Conservation (phyloP, 1,140 invertebrate species). For the Camponotus vicinus region DNA sequence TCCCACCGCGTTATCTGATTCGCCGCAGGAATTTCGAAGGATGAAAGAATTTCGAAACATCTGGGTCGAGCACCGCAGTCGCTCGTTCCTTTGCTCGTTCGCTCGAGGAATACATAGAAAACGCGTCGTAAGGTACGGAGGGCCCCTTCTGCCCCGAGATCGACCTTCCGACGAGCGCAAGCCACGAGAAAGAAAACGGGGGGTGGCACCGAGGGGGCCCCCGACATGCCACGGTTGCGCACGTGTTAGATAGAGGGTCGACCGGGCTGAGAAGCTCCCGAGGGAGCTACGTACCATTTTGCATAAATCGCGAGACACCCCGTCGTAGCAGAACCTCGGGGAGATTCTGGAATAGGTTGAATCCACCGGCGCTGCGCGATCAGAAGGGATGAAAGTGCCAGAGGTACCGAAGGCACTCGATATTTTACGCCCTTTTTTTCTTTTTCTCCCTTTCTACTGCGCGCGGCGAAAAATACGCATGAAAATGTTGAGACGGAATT, state of each 20-base stretch:
- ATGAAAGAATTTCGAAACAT: constrained; percentile 46
- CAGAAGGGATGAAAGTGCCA: constrained; percentile 68
- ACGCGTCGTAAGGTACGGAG: constrained; percentile 52
- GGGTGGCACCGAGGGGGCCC: constrained; percentile 52
- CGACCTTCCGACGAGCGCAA: constrained; percentile 43
- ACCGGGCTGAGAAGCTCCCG: constrained; percentile 79
- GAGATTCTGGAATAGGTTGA: constrained; percentile 79
- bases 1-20: constrained; percentile 21
- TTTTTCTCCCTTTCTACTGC: not conserved
- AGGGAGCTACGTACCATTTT: constrained; percentile 85
- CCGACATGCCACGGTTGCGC: constrained; percentile 69
- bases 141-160: constrained; percentile 61
- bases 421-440: constrained; percentile 65
- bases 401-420: constrained; percentile 55
- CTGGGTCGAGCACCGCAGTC: constrained; percentile 41
- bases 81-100: constrained; percentile 27
- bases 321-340: constrained; percentile 74
- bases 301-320: constrained; percentile 86
- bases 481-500: constrained; percentile 38
- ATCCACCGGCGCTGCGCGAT: constrained; percentile 66
- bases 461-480: constrained; percentile 19
- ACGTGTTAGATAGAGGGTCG: constrained; percentile 82
- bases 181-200: constrained; percentile 60
- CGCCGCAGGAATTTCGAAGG: constrained; percentile 28
- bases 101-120: constrained; percentile 53